A percentile compares a stretch with the other conserved stretches of the same genome.
These are phyloP conservation scores for Charaxes varanes DNA, from an alignment of 1,140 invertebrate genomes.

Conservation along the genomic window DNA sequence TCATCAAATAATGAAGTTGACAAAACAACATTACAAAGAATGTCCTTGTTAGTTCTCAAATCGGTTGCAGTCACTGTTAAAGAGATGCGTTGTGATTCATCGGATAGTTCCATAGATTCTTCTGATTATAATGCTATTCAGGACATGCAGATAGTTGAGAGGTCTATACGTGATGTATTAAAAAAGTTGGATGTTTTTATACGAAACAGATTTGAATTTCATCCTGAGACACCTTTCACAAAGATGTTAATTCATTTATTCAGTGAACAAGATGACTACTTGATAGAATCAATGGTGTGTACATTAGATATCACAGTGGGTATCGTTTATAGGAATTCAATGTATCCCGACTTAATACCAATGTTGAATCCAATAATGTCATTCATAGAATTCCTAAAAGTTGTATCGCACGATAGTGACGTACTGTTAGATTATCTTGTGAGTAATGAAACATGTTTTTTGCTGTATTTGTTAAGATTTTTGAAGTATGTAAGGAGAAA, in stretches of 20 bases:
- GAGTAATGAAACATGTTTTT: constrained; percentile 93
- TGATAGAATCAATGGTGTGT: constrained; percentile 95
- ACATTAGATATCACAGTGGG: constrained; percentile 90
- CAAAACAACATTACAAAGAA: constrained; percentile 86
- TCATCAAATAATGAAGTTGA: constrained; percentile 71
- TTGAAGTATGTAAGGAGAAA: constrained; percentile 89
- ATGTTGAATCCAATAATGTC: constrained; percentile 89
- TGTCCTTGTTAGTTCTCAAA: constrained; percentile 89
- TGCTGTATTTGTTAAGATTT: constrained; percentile 89
- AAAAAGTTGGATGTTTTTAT: constrained; percentile 88
- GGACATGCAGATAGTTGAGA: constrained; percentile 90
- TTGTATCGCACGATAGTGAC: constrained; percentile 88
- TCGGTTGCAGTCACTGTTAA: constrained; percentile 92
- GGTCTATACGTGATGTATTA: constrained; percentile 88
- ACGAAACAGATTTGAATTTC: constrained; percentile 86
- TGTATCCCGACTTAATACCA: constrained; percentile 83
- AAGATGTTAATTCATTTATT: constrained; percentile 92
- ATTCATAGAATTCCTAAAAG: constrained; percentile 88
- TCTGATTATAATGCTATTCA: constrained; percentile 89
- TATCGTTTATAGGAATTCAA: constrained; percentile 85
- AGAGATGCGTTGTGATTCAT: constrained; percentile 89
- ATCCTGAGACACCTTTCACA: constrained; percentile 89
- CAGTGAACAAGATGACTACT: constrained; percentile 91
- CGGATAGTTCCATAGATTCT: constrained; percentile 86
- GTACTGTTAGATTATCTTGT: constrained; percentile 90